phyloP scores from a whole-genome alignment of 2,888 invertebrate genomes.

The Mallateleia sp. region DNA sequence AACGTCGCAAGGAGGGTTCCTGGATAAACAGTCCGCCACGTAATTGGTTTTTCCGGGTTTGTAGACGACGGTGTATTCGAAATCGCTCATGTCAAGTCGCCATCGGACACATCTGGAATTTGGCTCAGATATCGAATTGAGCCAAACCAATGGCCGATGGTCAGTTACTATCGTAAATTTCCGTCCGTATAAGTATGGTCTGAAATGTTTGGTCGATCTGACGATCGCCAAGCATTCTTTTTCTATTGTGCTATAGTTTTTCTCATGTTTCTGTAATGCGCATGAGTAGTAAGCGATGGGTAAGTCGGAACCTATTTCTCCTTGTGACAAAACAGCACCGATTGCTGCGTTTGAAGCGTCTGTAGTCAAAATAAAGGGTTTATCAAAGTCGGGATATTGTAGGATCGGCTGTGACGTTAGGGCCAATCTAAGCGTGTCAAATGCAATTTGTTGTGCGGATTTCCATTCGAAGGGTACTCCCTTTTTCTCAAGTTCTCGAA shows the following conservation, averaged over 20 bases:
- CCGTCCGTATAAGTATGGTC: slow-evolving; percentile 59
- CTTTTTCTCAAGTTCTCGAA: slow-evolving; percentile 20
- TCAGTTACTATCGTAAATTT: slow-evolving; percentile 48
- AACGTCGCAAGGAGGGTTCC: too few species aligned
- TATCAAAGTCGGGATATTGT: slow-evolving; percentile 60
- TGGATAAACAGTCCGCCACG: too few species aligned
- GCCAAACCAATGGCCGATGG: slow-evolving; percentile 43
- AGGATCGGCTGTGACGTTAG: too few species aligned
- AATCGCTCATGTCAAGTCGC: slow-evolving; percentile 21
- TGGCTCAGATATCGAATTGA: slow-evolving; percentile 26
- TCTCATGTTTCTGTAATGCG: slow-evolving; percentile 52
- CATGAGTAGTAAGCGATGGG: slow-evolving; percentile 66
- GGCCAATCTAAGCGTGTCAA: too few species aligned
- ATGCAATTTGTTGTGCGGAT: neutral
- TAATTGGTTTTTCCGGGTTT: slow-evolving; percentile 34
- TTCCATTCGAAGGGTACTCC: neutral
- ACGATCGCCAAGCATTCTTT: slow-evolving; percentile 69
- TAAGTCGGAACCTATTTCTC: slow-evolving; percentile 38
- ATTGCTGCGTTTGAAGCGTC: slow-evolving; percentile 71
- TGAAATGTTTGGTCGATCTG: slow-evolving; percentile 41
- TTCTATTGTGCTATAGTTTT: slow-evolving; percentile 71
- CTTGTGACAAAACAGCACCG: slow-evolving; percentile 68
- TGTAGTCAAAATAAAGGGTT: slow-evolving; percentile 64
- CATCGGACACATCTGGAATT: slow-evolving; percentile 24
- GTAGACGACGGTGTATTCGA: slow-evolving; percentile 27